A percentile compares a stretch with the other conserved stretches of the same genome.
These are phyloP conservation scores for Terrapene triunguis DNA, from an alignment of 2,113 vertebrate species.

Conservation along the genomic window DNA sequence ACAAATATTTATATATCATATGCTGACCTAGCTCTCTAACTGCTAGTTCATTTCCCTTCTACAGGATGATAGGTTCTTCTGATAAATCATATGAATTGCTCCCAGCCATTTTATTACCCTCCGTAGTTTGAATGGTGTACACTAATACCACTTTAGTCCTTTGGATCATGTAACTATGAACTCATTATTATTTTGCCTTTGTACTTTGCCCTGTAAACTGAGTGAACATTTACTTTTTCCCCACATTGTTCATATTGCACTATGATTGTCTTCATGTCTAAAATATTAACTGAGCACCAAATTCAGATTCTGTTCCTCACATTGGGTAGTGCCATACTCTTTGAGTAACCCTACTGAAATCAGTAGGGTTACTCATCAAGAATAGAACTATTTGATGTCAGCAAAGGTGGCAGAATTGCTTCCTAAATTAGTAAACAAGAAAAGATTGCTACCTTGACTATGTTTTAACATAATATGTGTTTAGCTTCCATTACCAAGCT, in stretches of 20 bases:
- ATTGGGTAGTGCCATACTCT: background rate
- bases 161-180: background rate
- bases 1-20: background rate
- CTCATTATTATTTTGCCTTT: background rate
- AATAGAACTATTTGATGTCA: background rate
- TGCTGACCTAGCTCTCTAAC: background rate
- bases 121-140: background rate
- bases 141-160: background rate
- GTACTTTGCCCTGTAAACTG: background rate
- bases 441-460: constrained; percentile 23
- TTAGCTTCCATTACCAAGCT: background rate
- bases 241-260: background rate
- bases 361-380: background rate
- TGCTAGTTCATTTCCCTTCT: background rate
- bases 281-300: background rate
- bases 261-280: background rate
- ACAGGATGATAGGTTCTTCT: background rate
- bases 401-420: background rate
- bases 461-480: constrained; percentile 31
- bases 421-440: background rate
- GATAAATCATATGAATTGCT: background rate
- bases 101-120: background rate
- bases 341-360: background rate
- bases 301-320: background rate
- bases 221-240: background rate